A percentile compares a stretch with the other conserved stretches of the same genome.
Evolutionary conservation across 2,797 vertebrate genomes (phyloP).

Genomic region (Anolis apletophallus): DNA sequence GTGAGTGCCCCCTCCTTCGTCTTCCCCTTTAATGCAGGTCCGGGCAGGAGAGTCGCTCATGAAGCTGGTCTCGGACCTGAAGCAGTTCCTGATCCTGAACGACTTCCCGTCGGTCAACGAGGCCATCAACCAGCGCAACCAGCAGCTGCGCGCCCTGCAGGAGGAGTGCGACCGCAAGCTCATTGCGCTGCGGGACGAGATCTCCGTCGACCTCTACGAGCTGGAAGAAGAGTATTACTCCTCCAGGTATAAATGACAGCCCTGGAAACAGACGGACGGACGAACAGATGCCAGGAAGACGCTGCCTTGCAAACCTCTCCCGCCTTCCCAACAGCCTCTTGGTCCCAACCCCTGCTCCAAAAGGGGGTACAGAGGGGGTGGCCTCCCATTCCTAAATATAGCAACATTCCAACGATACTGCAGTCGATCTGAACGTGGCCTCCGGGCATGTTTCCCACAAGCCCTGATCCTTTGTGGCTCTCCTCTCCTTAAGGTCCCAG

Average conservation of each 20-base stretch:
- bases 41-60: constrained; percentile 97
- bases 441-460: too few species aligned
- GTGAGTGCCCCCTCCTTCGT: too few species aligned
- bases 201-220: constrained; percentile 97
- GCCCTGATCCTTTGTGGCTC: too few species aligned
- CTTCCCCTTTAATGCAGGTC: constrained; percentile 78
- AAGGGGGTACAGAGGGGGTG: too few species aligned
- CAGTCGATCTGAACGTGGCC: too few species aligned
- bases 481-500: too few species aligned
- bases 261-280: constrained; percentile 18
- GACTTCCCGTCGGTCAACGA: constrained; percentile 98
- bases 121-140: constrained; percentile 93
- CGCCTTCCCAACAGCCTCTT: too few species aligned
- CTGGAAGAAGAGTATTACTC: constrained; percentile 99
- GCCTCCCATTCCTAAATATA: too few species aligned
- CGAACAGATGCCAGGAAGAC: too few species aligned
- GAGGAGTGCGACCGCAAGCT: constrained; percentile 98
- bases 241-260: constrained; percentile 98
- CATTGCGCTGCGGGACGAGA: constrained; percentile 91
- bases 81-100: constrained; percentile 97
- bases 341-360: too few species aligned
- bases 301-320: too few species aligned
- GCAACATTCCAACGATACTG: too few species aligned
- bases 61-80: constrained; percentile 97
- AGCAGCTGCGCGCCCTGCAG: constrained; percentile 91